Base-by-base conservation (phyloP, 1,140 invertebrate species). In the Penaeus vannamei region DNA sequence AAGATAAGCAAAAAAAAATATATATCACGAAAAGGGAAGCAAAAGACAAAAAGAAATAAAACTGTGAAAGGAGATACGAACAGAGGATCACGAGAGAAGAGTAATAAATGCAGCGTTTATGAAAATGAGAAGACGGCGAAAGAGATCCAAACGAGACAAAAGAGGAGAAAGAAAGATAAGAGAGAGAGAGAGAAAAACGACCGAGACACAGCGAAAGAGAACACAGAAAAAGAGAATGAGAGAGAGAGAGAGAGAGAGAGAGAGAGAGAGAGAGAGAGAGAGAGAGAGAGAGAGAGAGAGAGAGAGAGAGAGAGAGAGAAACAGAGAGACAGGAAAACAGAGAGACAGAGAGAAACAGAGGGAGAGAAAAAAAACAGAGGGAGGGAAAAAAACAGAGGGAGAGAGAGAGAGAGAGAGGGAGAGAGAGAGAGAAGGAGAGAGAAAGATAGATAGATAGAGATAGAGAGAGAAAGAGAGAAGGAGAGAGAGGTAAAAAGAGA, bases 271-370 rank as follows among this genome's bases (percentile, higher is more conserved):
- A 29, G 29, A 77, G 32, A 29, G 32, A 77, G 76, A 77, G 29
- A 29, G 32, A 29, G 29, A 77, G 14, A 29, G 32, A 80, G 36
- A 80, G 23, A 7, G 46, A 80, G 46, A 80, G 77, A 80, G 46
- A 59, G 46, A 80, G 77, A 80, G 46, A 59, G 46, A 80, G 77
- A 80, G 60, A 62, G 26, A 62, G 60, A 60, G 60, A 62, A 17
- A 84, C 0, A 60, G 60, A n/a, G 61, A 36, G 22, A 26, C 20
- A 62, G 60, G 7, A 77, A 14, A 77, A 77, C 20, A 77, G n/a
- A n/a, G n/a, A n/a, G n/a, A n/a, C n/a, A n/a, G n/a, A n/a, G n/a
- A n/a, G n/a, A n/a, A n/a, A n/a, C n/a, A n/a, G n/a, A n/a, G n/a
- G n/a, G n/a, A n/a, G n/a, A n/a, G n/a, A n/a, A n/a, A n/a, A n/a